Evolutionary conservation across 2,113 vertebrate genomes (phyloP), one percentile per base, ranked within the genome.

Genomic region (Telmatochromis brachygnathus): DNA sequence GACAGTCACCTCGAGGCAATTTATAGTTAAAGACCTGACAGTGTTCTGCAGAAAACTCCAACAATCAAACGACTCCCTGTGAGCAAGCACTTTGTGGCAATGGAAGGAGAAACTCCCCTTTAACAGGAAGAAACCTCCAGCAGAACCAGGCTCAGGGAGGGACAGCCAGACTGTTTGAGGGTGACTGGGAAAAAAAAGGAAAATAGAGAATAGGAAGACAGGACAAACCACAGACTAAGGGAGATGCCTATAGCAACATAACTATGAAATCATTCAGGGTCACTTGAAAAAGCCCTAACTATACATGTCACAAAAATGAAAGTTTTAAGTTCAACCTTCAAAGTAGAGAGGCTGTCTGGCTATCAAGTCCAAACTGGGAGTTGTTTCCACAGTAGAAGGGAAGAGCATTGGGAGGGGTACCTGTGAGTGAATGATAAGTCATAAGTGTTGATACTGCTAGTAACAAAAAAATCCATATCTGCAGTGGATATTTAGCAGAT

Each of bases 221-320:
- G 30, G 28, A 62, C 58, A 62, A 62, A 62, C 30, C 58, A 35
- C 58, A 62, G 30, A 62, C 30, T 62, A 35, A 35, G 28, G 58
- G 28, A 33, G 58, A 58, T 62, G 58, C 30, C 6, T 62, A 35
- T 62, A 62, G 30, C 58, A 62, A 33, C 30, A 62, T 62, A 35
- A 62, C 58, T 33, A 62, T 11, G 9, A 62, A 3, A 62, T 33
- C 4, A 0, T 33, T 33, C 58, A 62, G 58, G 4, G 15, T 33
- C 5, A 33, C 28, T 60, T 60, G 28, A 60, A 19, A 19, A 60
- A 60, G 58, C 15, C 58, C 15, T 19, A 62, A 62, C 5, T 6
- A 62, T 33, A 4, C 15, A 33, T 62, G 58, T 33, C 1, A 4
- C 58, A 62, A 0, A 33, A 30, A 60, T 0, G 56, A 60, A 60